Percentiles rank a stretch among this genome's conserved stretches.
These are phyloP conservation scores for Odocoileus virginianus DNA, from an alignment of 2,113 vertebrate species.

Conservation along the genomic window DNA sequence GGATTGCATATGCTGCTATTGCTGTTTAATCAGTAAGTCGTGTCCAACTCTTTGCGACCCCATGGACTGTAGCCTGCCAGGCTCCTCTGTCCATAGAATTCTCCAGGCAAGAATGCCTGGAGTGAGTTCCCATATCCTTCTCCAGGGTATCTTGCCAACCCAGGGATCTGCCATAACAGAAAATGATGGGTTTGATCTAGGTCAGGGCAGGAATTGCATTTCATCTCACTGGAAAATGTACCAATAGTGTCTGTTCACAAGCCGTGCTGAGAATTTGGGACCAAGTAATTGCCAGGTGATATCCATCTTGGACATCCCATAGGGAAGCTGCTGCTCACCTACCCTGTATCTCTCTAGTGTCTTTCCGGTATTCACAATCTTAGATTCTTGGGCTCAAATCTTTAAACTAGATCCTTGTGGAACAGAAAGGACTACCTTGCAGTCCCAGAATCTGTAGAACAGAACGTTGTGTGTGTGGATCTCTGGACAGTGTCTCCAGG, in stretches of 20 bases:
- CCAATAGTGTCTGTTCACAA: background rate
- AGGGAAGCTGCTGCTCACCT: background rate
- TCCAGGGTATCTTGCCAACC: background rate
- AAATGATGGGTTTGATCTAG: background rate
- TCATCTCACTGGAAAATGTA: background rate
- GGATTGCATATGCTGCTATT: background rate
- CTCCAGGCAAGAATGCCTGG: background rate
- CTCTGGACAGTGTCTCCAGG: background rate
- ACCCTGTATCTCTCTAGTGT: background rate
- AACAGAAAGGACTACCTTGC: rapidly evolving
- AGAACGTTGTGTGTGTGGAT: background rate
- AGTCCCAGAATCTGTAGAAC: background rate
- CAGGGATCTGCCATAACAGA: background rate
- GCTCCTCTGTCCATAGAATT: background rate
- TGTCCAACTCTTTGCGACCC: background rate
- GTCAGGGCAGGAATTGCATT: background rate
- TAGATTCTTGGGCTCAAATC: background rate
- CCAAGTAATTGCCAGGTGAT: background rate
- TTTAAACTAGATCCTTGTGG: background rate
- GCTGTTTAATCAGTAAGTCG: background rate
- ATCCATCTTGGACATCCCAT: rapidly evolving
- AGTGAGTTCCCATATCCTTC: background rate
- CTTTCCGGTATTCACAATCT: background rate
- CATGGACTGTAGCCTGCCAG: background rate
- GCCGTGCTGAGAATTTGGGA: background rate